These are phyloP conservation scores for Callipepla californica DNA, from an alignment of 2,113 vertebrate species.

Conservation along the genomic window DNA sequence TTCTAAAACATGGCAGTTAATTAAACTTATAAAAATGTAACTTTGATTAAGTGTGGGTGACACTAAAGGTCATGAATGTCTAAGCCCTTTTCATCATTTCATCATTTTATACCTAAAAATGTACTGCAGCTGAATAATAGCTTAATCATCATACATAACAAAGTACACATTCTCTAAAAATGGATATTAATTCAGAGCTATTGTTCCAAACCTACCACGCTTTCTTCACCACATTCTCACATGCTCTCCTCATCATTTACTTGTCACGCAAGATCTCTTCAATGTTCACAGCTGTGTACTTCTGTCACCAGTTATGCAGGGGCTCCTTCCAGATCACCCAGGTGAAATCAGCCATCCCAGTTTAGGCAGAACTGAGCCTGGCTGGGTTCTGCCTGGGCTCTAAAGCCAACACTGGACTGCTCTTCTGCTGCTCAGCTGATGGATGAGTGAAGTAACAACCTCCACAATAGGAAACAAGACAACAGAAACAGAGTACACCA, in stretches of 20 bases:
- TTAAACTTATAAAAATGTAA: not conserved
- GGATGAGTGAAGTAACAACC: not conserved
- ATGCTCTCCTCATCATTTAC: not conserved
- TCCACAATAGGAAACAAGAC: not conserved
- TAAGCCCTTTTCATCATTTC: not conserved
- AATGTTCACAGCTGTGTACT: not conserved
- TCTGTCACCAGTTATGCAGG: not conserved
- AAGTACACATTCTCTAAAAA: not conserved
- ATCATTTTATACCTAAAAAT: not conserved
- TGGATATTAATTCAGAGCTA: not conserved
- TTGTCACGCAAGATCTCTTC: not conserved
- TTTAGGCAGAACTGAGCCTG: not conserved
- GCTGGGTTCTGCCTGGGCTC: not conserved
- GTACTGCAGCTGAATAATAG: not conserved
- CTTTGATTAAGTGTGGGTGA: not conserved
- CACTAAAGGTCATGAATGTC: not conserved
- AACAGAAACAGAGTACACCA: fast-evolving
- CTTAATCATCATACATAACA: not conserved
- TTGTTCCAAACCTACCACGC: not conserved
- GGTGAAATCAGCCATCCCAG: not conserved
- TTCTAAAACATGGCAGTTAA: not conserved
- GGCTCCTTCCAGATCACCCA: not conserved
- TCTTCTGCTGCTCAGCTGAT: not conserved
- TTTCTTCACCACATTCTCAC: not conserved
- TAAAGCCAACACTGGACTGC: not conserved